A percentile compares a stretch with the other conserved stretches of the same genome.
phyloP scores from a whole-genome alignment of 1,140 invertebrate genomes.

The Aleiodes sp. region DNA sequence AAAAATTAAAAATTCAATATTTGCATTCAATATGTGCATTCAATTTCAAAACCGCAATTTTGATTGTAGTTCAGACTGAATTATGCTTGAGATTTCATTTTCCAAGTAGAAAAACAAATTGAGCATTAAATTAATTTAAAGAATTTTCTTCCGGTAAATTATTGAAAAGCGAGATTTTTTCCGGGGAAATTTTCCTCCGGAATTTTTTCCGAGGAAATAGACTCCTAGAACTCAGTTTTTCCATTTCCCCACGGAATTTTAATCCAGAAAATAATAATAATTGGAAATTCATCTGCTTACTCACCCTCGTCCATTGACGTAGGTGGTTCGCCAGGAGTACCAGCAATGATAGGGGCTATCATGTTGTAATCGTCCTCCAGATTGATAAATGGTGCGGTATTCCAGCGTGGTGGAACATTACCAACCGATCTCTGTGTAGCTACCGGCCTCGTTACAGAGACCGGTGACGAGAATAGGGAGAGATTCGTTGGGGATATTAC shows the following conservation, averaged over 20 bases:
- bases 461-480: constrained; percentile 85
- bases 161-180: no score
- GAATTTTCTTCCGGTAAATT: no score
- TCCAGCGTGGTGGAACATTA: constrained; percentile 84
- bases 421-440: constrained; percentile 65
- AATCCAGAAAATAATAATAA: not conserved
- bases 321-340: constrained; percentile 60
- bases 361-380: constrained; percentile 94
- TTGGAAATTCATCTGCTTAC: constrained; percentile 17
- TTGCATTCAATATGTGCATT: no score
- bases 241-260: no score
- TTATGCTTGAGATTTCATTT: no score
- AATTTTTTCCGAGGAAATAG: no score
- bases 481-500: constrained; percentile 92
- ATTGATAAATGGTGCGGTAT: constrained; percentile 82
- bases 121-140: no score
- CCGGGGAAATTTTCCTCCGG: no score
- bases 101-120: no score
- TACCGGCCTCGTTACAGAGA: constrained; percentile 75
- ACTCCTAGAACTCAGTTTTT: not conserved
- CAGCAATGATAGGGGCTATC: constrained; percentile 69
- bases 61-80: no score
- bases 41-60: no score
- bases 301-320: constrained; percentile 62
- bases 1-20: no score